Evolutionary conservation across 2,888 invertebrate species (phyloP), one percentile per base, ranked within the genome.

Genomic region (Nematopogon swammerdamellus): DNA sequence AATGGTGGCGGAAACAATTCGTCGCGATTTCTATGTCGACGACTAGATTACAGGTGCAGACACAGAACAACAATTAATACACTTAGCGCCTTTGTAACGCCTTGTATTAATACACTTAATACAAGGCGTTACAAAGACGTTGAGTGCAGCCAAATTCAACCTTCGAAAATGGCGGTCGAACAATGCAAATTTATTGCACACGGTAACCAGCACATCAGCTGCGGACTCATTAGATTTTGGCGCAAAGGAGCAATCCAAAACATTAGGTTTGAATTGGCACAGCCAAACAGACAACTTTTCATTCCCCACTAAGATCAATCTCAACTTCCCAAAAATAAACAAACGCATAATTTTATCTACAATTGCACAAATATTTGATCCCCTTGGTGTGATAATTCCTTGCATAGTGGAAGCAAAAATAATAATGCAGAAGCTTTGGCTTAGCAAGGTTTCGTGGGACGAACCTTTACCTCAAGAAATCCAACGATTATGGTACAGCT

Each of bases 351-450:
- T 50, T 2, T 25, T 50, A 25, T 50, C 50, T 3, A 44, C 46
- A 3, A 19, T 43, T 4, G 45, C 45, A 8, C 30, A 49, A 19
- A 45, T 49, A 11, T 49, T 49, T 25, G 49, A 49, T 30, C 45
- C 49, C 6, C 45, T 49, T 2, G 48, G 48, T 53, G 48, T 45
- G 51, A 53, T 47, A 53, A 53, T 16, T 19, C 55, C 55, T 8
- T 58, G 57, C 47, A 49, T 59, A 3, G 50, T 59, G 11, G 46
- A 54, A 42, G 56, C 56, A 8, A 60, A 60, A 48, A 43, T 57
- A n/a, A 47, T 60, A 8, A 47, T 59, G 19, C 59, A 60, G 44
- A 49, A 25, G 2, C 43, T 60, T 2, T 60, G 60, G 59, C n/a
- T 54, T 4, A 11, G 51, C 2, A 57, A 57, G 51, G 54, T 49